Conservation (phyloP, 2,888 invertebrate genomes). For the Andrena bucephala region DNA sequence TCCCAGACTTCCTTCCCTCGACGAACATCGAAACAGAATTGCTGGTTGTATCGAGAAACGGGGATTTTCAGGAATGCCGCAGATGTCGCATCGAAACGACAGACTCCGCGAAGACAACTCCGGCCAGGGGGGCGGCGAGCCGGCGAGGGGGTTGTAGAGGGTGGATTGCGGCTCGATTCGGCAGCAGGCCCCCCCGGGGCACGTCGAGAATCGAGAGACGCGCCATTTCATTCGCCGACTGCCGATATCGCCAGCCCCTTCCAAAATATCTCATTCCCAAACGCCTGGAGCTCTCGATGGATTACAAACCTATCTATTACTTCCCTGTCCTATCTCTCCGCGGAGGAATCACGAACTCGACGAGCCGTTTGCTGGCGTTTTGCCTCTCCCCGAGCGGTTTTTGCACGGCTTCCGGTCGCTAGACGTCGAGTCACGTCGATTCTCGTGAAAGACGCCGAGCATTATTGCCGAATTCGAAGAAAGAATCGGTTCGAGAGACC, state of each 20-base stretch:
- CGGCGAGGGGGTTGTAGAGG: conserved; percentile 48
- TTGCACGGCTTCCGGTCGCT: conserved; percentile 29
- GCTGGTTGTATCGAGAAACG: not conserved
- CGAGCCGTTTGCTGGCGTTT: conserved; percentile 60
- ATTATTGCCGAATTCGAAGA: not conserved
- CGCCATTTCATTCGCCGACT: conserved; percentile 85
- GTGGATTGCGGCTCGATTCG: conserved; percentile 81
- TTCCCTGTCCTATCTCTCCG: conserved; percentile 79
- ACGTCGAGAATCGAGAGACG: conserved; percentile 82
- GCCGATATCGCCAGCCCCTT: conserved; percentile 83
- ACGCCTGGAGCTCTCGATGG: conserved; percentile 84
- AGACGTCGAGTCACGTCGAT: not conserved
- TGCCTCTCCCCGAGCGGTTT: conserved; percentile 47
- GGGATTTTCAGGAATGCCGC: not conserved
- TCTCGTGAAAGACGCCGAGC: not conserved
- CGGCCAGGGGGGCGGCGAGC: conserved; percentile 43
- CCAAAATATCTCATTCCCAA: conserved; percentile 85
- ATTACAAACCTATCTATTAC: conserved; percentile 85
- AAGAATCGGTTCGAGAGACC: not conserved
- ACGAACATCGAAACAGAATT: not conserved
- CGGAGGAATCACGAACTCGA: conserved; percentile 68
- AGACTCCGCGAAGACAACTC: conserved; percentile 74
- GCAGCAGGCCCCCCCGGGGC: conserved; percentile 81
- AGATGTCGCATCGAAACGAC: conserved; percentile 37
- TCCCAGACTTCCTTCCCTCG: too few relatives aligned